Evolutionary conservation across 2,888 invertebrate species (phyloP).

Genomic region (Hemaris fuciformis): DNA sequence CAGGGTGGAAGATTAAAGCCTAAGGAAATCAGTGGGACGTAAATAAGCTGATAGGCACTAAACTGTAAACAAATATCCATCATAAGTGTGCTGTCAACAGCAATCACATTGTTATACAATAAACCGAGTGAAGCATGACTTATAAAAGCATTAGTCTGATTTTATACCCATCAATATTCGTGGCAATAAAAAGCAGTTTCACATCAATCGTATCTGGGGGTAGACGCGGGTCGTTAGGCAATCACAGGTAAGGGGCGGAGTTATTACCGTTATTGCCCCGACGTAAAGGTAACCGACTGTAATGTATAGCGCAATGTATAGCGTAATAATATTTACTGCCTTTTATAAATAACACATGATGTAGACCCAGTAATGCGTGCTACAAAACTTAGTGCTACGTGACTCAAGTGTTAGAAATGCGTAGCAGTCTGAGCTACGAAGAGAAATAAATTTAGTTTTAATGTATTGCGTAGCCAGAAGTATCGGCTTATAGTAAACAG

Average conservation of each 20-base stretch:
- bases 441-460: too few species aligned
- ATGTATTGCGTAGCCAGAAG: too few species aligned
- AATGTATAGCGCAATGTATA: not conserved
- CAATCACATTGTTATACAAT: not conserved
- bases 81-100: not conserved
- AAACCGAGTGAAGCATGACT: constrained; percentile 13
- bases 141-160: constrained; percentile 18
- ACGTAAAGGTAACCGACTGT: not conserved
- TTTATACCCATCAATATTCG: constrained; percentile 25
- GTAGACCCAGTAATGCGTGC: too few species aligned
- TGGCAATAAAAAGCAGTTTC: constrained; percentile 48
- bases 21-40: too few species aligned
- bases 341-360: not conserved
- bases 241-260: constrained; percentile 32
- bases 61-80: too few species aligned
- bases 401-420: not conserved
- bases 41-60: too few species aligned
- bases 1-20: too few species aligned
- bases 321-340: constrained; percentile 1
- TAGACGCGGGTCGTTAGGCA: constrained; percentile 41
- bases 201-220: constrained; percentile 44
- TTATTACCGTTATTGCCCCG: constrained; percentile 31
- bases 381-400: not conserved
- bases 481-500: too few species aligned
- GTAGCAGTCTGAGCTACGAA: too few species aligned